These are phyloP conservation scores for Nesidiocoris tenuis DNA, from an alignment of 2,888 invertebrate species.

Conservation along the genomic window DNA sequence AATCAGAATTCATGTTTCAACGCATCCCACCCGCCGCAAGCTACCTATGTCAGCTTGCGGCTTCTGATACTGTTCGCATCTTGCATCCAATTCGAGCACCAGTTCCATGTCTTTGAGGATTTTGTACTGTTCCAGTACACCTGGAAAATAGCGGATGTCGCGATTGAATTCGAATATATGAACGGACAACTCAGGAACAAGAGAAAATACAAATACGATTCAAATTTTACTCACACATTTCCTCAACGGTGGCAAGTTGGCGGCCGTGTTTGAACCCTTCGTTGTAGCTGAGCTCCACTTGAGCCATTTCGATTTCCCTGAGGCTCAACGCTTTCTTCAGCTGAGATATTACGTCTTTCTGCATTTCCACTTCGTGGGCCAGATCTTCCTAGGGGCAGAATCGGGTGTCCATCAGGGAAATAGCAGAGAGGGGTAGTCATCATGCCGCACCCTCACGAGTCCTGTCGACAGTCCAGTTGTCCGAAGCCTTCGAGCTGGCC, in stretches of 20 bases:
- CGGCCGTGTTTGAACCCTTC: constrained; percentile 32
- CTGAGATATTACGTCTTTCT: constrained; percentile 27
- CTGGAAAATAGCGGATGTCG: too few species aligned
- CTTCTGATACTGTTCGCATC: not conserved
- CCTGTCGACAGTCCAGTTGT: too few species aligned
- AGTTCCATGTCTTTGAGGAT: constrained; percentile 35
- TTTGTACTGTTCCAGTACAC: constrained; percentile 24
- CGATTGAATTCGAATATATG: too few species aligned
- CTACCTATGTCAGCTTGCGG: too few species aligned
- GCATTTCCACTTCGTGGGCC: constrained; percentile 27
- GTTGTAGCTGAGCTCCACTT: constrained; percentile 10
- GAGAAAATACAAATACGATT: too few species aligned
- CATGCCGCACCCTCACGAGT: too few species aligned
- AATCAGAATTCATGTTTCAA: too few species aligned
- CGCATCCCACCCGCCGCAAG: too few species aligned
- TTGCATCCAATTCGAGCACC: constrained; percentile 6
- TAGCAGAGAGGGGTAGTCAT: too few species aligned
- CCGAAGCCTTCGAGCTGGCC: too few species aligned
- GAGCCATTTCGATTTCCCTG: constrained; percentile 9
- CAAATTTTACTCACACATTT: constrained; percentile 18
- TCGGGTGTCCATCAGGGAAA: too few species aligned
- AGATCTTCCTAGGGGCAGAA: constrained; percentile 27
- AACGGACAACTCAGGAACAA: too few species aligned
- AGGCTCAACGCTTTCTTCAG: constrained; percentile 30
- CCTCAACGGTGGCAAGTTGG: constrained; percentile 26